Base-by-base conservation (phyloP, 1,140 invertebrate species). In the Antheraea pernyi region DNA sequence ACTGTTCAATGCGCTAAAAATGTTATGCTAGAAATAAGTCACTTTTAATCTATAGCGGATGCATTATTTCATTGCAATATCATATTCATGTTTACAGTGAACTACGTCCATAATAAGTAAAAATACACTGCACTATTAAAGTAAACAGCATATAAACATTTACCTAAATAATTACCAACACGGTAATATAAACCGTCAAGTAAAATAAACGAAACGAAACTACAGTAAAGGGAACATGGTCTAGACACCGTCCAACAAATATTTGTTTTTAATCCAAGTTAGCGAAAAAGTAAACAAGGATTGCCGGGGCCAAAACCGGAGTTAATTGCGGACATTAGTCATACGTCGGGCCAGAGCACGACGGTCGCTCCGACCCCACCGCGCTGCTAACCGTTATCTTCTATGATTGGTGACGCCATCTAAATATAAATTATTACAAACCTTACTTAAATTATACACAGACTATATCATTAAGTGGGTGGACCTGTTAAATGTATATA, bases 261-360 rank as follows among this genome's bases (percentile, higher is more conserved):
- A 72, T 76, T 78, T 75, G 75, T 75, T 59, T 71, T 59, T 77
- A 72, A 73, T 78, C 60, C 65, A 65, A 70, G 71, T 71, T 69
- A 60, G 65, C 68, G 62, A 71, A 73, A 78, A 80, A 76, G 76
- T 73, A 78, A 82, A 80, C 78, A 82, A 53, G 58, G 63, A 61
- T 58, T 7, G 68, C 62, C 70, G 63, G n/a, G 22, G 22, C 36
- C 72, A 72, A 75, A 75, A 72, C 71, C 74, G 68, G 67, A 75
- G 77, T 76, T 83, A 83, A 81, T 81, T 81, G 78, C 68, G 67
- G 59, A 75, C 81, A 80, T 80, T 83, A 80, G 75, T 81, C 78
- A 81, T 70, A 77, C 63, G 68, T 66, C 63, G 75, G 76, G 71
- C 70, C 68, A 62, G 65, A 70, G 69, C 66, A 69, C 59, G 67